phyloP scores from a whole-genome alignment of 2,888 invertebrate species.

The Leucophora obtusa region DNA sequence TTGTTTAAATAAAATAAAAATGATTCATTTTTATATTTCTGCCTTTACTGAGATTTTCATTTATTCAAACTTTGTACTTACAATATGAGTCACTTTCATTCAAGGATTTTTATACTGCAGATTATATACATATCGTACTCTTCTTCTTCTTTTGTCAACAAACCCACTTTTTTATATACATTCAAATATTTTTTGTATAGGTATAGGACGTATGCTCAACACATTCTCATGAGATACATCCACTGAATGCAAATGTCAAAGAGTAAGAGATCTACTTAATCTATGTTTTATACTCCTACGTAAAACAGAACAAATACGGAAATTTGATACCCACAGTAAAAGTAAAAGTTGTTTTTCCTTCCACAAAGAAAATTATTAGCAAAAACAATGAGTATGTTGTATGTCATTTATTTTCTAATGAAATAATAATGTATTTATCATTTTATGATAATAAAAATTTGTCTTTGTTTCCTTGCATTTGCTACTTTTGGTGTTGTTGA shows the following conservation, averaged over 20 bases:
- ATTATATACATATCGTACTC: too few relatives aligned
- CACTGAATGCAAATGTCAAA: too few relatives aligned
- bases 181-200: too few relatives aligned
- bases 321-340: neutral
- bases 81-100: neutral
- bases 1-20: neutral
- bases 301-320: neutral
- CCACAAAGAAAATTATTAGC: neutral
- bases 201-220: too few relatives aligned
- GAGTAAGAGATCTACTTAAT: too few relatives aligned
- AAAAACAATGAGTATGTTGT: neutral
- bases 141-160: too few relatives aligned
- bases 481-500: neutral
- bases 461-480: neutral
- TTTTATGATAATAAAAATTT: slow-evolving; percentile 18
- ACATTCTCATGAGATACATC: too few relatives aligned
- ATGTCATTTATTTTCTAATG: slow-evolving; percentile 44
- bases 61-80: neutral
- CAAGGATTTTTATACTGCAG: neutral
- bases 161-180: too few relatives aligned
- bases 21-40: neutral
- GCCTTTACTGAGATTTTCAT: neutral
- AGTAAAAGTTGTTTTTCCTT: neutral
- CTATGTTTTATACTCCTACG: too few relatives aligned
- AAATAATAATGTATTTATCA: slow-evolving; percentile 43